phyloP scores from a whole-genome alignment of 2,888 invertebrate species.

The Athalia circularis region DNA sequence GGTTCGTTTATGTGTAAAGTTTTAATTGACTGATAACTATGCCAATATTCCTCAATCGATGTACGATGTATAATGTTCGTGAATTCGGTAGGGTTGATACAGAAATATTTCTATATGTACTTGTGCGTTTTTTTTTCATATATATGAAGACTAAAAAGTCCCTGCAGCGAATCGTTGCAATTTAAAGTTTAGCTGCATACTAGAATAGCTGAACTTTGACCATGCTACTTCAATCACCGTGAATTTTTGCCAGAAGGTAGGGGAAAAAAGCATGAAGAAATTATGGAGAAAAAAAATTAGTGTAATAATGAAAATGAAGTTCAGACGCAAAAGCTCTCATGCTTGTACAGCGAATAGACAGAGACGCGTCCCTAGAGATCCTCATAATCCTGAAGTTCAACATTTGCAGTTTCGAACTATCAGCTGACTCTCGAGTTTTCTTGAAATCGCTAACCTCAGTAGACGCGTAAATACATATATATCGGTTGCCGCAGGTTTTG shows the following conservation, averaged over 20 bases:
- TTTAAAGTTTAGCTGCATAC: conserved; percentile 40
- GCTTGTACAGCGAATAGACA: conserved; percentile 1
- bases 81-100: not conserved
- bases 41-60: conserved; percentile 22
- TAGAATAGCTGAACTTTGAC: conserved; percentile 26
- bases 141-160: not conserved
- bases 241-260: conserved; percentile 10
- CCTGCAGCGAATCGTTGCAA: conserved; percentile 24
- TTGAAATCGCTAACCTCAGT: not conserved
- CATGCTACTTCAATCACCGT: conserved; percentile 18
- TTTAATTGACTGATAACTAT: conserved; percentile 27
- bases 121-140: not conserved
- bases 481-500: not conserved
- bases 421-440: conserved; percentile 14
- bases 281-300: not conserved
- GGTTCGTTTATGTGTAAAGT: not conserved
- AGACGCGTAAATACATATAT: not conserved
- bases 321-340: conserved; percentile 16
- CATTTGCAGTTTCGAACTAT: conserved; percentile 5
- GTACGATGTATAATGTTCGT: conserved; percentile 4
- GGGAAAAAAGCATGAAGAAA: not conserved
- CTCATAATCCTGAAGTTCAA: conserved; percentile 15
- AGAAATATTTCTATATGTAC: not conserved
- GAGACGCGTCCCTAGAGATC: conserved; percentile 5
- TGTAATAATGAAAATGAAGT: conserved; percentile 35